Base-by-base conservation (phyloP, 1,140 invertebrate species). In the Megathymus violae region DNA sequence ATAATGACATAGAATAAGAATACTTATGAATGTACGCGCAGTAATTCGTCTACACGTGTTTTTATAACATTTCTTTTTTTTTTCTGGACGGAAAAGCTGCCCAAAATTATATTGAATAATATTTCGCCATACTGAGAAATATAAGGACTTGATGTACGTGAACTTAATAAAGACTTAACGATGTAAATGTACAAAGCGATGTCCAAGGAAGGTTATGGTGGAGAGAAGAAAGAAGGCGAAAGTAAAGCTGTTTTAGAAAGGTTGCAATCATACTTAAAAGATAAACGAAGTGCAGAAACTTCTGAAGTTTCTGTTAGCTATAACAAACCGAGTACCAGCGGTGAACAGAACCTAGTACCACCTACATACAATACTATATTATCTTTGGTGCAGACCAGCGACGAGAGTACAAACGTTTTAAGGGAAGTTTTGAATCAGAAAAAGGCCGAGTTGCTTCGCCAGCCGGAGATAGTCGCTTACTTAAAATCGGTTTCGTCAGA, bases 151-250 rank as follows among this genome's bases (percentile, higher is more conserved):
- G n/a, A 41, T 34, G 0, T n/a, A 59, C 36, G 19, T 43, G 19
- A 13, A 44, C 11, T 10, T 14, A 40, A 31, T 17, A 34, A 17
- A 17, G 9, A 4, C 14, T 14, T 50, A 43, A 46, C 46, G 13
- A 64, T 64, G 56, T 54, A 61, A 68, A 22, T 51, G 48, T 56
- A 13, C 36, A 22, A 65, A 77, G 79, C 70, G 22, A 91, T 91
- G 88, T 87, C 88, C 54, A 89, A 87, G 85, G 88, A 91, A 86
- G 88, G 85, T 91, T 89, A 87, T 88, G 87, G 68, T 76, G 65
- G 78, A 44, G 87, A 91, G 62, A 87, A 88, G 58, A 91, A 85
- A 81, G 88, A 91, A 74, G 72, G 81, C 62, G 87, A 89, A 52
- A 90, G 77, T 70, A 91, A 91, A 83, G 77, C 84, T 7, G 89